Base-by-base conservation (phyloP, 2,888 invertebrate genomes). In the Aleiodes testaceus region DNA sequence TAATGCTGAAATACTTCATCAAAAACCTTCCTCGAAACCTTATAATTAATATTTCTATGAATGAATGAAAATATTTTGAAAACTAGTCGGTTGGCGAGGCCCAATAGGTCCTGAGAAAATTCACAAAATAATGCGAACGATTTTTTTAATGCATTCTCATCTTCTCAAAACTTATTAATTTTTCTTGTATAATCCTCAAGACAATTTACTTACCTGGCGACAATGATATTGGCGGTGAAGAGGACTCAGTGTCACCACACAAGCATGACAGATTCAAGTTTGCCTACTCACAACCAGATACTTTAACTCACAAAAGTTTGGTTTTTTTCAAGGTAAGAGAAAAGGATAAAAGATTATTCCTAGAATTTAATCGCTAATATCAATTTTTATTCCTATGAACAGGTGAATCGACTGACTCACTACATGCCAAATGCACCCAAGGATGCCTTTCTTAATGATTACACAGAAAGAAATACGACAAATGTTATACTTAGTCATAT, bases 221-320 rank as follows among this genome's bases (percentile, higher is more conserved):
- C 86, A 99, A 99, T 88, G 99, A 99, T 84, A 96, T 99, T 72
- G 99, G 98, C 6, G 98, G 99, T 12, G 98, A 99, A 88, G 93
- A 91, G 73, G 93, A 94, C 80, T 90, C 91, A 47, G 91, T 95
- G 50, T 92, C 91, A 20, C 87, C 89, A 14, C 91, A 94, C 80
- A 97, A 96, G 85, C 91, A 93, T 72, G 89, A 91, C 77, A 91
- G 93, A 76, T 97, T 96, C 84, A 90, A 86, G 77, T 86, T 84
- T 74, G 83, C 87, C 3, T 87, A 80, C 59, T 80, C 91, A 42
- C 93, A 94, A 79, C 90, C 93, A 2, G 90, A 92, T 76, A 88
- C 92, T 0, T 89, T 93, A 47, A 88, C 88, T 64, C 89, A 90
- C 76, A 90, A 90, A 63, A 91, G 92, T 81, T 86, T 93, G 49